These are phyloP conservation scores for Drepana arcuata DNA, from an alignment of 1,140 invertebrate genomes.

Conservation along the genomic window DNA sequence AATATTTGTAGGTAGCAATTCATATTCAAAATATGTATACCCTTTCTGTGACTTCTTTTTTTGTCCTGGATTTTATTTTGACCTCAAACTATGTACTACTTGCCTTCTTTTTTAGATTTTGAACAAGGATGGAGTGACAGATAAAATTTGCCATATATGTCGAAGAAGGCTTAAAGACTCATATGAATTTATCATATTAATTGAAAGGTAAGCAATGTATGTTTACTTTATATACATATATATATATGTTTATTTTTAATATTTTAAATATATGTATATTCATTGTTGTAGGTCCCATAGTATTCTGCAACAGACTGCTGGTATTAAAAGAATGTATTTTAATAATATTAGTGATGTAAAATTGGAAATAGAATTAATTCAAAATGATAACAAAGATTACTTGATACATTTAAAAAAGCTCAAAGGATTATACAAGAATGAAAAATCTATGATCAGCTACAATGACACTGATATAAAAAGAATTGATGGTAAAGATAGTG, in stretches of 20 bases:
- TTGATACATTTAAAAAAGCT: no score
- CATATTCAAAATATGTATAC: no score
- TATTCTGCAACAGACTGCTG: slow-evolving; percentile 8
- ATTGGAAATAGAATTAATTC: slow-evolving; percentile 10
- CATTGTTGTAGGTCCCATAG: slow-evolving; percentile 21
- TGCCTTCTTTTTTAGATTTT: slow-evolving; percentile 10
- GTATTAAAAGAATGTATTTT: slow-evolving; percentile 21
- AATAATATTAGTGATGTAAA: slow-evolving; percentile 22
- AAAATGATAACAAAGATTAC: not conserved
- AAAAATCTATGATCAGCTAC: slow-evolving; percentile 8
- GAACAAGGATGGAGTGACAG: slow-evolving; percentile 10
- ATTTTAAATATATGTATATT: not conserved
- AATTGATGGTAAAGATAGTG: slow-evolving; percentile 7
- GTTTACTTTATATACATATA: no score
- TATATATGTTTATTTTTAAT: slow-evolving; percentile 1
- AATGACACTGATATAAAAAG: slow-evolving; percentile 21
- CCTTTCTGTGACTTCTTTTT: no score
- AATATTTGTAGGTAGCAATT: no score
- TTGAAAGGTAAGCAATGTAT: slow-evolving; percentile 23
- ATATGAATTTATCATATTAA: slow-evolving; percentile 29
- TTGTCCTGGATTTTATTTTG: no score
- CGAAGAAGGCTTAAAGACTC: slow-evolving; percentile 21
- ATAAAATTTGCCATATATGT: slow-evolving; percentile 24
- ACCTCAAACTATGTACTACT: no score
- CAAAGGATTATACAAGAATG: slow-evolving; percentile 6